Evolutionary conservation across 2,797 vertebrate species (phyloP).

Genomic region (Strix occidentalis): DNA sequence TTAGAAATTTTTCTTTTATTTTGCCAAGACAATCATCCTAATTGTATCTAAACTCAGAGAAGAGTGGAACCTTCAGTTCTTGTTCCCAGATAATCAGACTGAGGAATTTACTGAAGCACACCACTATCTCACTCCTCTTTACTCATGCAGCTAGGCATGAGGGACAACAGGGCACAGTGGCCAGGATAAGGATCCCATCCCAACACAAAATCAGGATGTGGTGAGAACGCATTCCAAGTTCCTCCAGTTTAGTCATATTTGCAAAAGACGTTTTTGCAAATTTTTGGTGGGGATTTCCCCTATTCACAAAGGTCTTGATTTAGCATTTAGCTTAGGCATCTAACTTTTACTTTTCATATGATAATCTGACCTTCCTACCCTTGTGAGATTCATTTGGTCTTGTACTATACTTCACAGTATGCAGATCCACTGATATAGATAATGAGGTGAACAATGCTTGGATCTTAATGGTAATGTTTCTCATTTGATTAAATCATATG

Average conservation of each 20-base stretch:
- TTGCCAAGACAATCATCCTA: not conserved
- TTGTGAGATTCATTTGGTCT: not conserved
- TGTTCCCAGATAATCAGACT: not conserved
- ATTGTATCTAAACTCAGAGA: not conserved
- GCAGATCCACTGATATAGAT: not conserved
- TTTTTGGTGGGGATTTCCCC: not conserved
- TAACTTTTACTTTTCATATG: not conserved
- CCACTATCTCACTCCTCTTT: not conserved
- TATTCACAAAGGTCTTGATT: not conserved
- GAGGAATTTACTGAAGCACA: not conserved
- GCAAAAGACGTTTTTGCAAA: not conserved
- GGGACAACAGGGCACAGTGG: not conserved
- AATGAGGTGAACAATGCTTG: not conserved
- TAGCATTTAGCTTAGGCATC: not conserved
- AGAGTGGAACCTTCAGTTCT: not conserved
- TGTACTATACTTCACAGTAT: not conserved
- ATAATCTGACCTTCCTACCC: not conserved
- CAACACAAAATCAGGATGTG: not conserved
- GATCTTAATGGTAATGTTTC: not conserved
- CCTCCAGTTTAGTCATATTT: not conserved
- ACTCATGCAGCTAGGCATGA: not conserved
- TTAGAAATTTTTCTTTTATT: not conserved
- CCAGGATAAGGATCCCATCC: not conserved
- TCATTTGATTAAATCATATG: not conserved
- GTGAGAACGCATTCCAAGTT: not conserved